Conservation (phyloP, 2,888 invertebrate species). For the Eulithis testata region DNA sequence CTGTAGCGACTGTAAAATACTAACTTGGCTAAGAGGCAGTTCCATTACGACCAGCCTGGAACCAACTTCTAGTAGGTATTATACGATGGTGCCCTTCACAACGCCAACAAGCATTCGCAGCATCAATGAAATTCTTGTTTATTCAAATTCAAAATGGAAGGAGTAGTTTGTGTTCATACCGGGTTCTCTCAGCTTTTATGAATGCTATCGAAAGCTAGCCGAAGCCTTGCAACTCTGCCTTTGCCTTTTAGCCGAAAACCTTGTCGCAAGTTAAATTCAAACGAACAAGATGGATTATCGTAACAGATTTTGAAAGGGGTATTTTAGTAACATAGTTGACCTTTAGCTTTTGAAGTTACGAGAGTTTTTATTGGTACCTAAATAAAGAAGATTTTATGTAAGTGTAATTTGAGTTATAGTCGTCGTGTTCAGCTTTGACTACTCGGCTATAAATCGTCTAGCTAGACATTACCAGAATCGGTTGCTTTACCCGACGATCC, state of each 20-base stretch:
- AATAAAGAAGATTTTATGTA: conserved; percentile 2
- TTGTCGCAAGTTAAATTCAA: conserved; percentile 7
- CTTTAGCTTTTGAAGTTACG: neutral
- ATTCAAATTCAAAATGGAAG: conserved; percentile 24
- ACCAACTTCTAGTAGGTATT: neutral
- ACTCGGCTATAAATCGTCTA: conserved; percentile 28
- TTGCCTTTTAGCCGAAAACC: neutral
- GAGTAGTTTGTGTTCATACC: conserved; percentile 23
- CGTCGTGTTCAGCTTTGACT: conserved; percentile 23
- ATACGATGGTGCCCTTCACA: neutral
- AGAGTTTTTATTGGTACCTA: neutral
- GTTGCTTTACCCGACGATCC: conserved; percentile 30
- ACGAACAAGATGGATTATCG: neutral
- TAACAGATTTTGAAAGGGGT: neutral
- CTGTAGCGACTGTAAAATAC: too few relatives aligned
- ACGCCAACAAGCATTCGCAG: conserved; percentile 4
- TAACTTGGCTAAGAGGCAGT: too few relatives aligned
- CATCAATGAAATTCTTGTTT: conserved; percentile 15
- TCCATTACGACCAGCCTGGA: neutral
- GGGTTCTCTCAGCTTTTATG: conserved; percentile 12
- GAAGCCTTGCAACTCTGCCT: conserved; percentile 11
- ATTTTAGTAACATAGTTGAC: neutral
- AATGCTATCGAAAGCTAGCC: conserved; percentile 17
- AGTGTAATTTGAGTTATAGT: conserved; percentile 14
- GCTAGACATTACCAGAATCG: conserved; percentile 29